phyloP scores from a whole-genome alignment of 2,888 invertebrate species.

The Eilema sororculum region DNA sequence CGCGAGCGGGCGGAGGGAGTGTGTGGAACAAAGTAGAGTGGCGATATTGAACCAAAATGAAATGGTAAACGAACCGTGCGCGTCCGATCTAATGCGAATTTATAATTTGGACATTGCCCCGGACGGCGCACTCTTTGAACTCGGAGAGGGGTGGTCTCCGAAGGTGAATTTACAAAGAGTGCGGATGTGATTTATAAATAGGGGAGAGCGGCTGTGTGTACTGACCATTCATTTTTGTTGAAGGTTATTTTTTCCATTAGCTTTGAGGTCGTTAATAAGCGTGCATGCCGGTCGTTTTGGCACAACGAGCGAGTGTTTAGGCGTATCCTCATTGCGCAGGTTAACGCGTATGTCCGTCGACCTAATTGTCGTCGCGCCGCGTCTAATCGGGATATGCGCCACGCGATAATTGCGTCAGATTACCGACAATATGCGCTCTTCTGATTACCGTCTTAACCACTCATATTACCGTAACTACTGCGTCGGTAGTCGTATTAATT shows the following conservation, averaged over 20 bases:
- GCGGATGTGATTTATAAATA: slow-evolving; percentile 82
- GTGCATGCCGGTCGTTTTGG: slow-evolving; percentile 67
- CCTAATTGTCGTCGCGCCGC: slow-evolving; percentile 85
- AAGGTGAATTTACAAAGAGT: slow-evolving; percentile 82
- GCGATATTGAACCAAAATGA: slow-evolving; percentile 87
- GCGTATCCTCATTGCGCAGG: slow-evolving; percentile 85
- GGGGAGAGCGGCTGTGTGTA: slow-evolving; percentile 65
- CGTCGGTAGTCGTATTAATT: slow-evolving; percentile 11
- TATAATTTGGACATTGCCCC: slow-evolving; percentile 87
- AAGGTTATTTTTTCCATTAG: slow-evolving; percentile 72
- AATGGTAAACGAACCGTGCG: slow-evolving; percentile 87
- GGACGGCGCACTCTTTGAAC: slow-evolving; percentile 83
- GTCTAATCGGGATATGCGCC: slow-evolving; percentile 86
- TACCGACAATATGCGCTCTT: slow-evolving; percentile 59
- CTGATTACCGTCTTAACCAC: slow-evolving; percentile 38
- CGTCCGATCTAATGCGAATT: slow-evolving; percentile 88
- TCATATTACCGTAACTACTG: slow-evolving; percentile 28
- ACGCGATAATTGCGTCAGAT: slow-evolving; percentile 85
- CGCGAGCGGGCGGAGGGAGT: slow-evolving; percentile 72
- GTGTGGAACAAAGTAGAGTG: slow-evolving; percentile 87
- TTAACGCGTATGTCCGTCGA: slow-evolving; percentile 85
- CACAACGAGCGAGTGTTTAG: slow-evolving; percentile 79
- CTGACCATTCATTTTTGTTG: slow-evolving; percentile 71
- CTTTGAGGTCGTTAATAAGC: slow-evolving; percentile 69
- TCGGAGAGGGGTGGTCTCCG: slow-evolving; percentile 71